phyloP scores from a whole-genome alignment of 1,140 invertebrate genomes.

The Pogonomyrmex barbatus region DNA sequence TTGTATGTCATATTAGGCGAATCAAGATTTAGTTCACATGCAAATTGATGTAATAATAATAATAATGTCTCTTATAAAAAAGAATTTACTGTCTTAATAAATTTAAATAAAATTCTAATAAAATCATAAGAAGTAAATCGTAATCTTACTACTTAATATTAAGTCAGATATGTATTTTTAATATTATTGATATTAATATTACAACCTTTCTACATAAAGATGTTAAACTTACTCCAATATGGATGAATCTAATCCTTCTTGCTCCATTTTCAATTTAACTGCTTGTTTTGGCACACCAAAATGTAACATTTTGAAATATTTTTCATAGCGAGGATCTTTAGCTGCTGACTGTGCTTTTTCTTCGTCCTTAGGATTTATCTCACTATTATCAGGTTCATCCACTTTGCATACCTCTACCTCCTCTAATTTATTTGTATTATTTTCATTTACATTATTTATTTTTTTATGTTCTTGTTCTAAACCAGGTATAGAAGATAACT shows the following conservation, averaged over 20 bases:
- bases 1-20: background rate
- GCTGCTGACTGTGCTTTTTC: conserved; percentile 78
- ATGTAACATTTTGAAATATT: conserved; percentile 95
- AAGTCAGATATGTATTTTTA: background rate
- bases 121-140: background rate
- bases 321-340: conserved; percentile 90
- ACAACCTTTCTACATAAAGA: conserved; percentile 18
- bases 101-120: too few species aligned
- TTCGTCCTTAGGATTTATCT: conserved; percentile 70
- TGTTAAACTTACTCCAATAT: conserved; percentile 90
- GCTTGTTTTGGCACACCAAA: conserved; percentile 93
- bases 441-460: conserved; percentile 56
- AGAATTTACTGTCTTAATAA: too few species aligned
- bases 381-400: conserved; percentile 62
- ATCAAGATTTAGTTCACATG: background rate
- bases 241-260: conserved; percentile 92
- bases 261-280: conserved; percentile 93
- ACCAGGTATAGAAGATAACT: conserved; percentile 89
- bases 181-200: background rate
- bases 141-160: background rate
- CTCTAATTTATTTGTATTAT: conserved; percentile 56
- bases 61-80: background rate
- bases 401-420: conserved; percentile 38
- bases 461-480: conserved; percentile 84
- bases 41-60: background rate